Conservation (phyloP, 2,888 invertebrate species). For the Dryobota labecula region DNA sequence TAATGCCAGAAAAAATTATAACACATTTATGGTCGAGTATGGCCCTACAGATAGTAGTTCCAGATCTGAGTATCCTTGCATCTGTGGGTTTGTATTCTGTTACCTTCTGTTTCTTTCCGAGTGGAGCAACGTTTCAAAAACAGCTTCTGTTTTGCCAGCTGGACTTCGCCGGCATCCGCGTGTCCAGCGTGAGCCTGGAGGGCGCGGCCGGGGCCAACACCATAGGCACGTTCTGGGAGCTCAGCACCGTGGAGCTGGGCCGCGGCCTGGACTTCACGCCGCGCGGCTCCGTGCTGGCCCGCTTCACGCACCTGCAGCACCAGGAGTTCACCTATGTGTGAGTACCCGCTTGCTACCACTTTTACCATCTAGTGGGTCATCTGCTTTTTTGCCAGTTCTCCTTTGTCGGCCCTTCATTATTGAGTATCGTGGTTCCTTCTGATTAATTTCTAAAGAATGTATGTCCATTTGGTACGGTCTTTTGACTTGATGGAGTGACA, state of each 20-base stretch:
- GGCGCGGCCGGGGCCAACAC: constrained; percentile 89
- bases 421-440: not conserved
- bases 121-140: not conserved
- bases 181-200: constrained; percentile 90
- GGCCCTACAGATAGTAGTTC: not conserved
- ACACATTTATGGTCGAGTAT: too few species aligned
- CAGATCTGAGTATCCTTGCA: not conserved
- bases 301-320: constrained; percentile 93
- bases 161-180: constrained; percentile 91
- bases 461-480: not conserved
- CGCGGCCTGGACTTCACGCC: constrained; percentile 96
- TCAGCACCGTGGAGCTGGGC: constrained; percentile 94
- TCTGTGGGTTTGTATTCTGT: not conserved
- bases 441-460: not conserved
- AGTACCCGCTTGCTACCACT: constrained; percentile 26
- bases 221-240: constrained; percentile 94
- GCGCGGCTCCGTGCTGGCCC: constrained; percentile 93
- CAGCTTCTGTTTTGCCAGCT: constrained; percentile 81
- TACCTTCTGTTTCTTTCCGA: not conserved
- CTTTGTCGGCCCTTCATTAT: not conserved
- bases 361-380: not conserved
- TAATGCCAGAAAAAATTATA: too few species aligned
- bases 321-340: constrained; percentile 91
- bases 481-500: not conserved
- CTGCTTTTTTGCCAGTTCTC: not conserved